Base-by-base conservation (phyloP, 2,888 invertebrate species). In the Dasypogon diadema region DNA sequence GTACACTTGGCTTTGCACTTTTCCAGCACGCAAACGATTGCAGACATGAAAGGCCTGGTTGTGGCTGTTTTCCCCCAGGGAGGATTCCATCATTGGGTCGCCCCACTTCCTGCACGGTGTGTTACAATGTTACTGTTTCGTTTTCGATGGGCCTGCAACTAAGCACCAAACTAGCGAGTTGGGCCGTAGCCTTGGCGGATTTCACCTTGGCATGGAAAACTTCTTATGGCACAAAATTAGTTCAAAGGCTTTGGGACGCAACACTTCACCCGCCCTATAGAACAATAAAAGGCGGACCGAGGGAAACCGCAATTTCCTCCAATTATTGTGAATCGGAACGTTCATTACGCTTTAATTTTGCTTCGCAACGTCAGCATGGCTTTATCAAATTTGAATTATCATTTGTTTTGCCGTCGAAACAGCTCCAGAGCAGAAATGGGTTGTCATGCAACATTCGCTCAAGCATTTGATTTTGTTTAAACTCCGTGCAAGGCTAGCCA, bases 171-270 rank as follows among this genome's bases (percentile, higher is more conserved):
- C 58, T 30, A 30, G n/a, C 14, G 18, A 22, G 37, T n/a, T n/a
- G n/a, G n/a, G n/a, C 22, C 48, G 22, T 24, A 65, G 46, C 65
- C 65, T 65, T 65, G 65, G 48, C 24, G 46, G 16, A 65, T 65
- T 65, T 46, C 22, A 65, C 65, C 65, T 65, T 65, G 65, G 65
- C 65, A 65, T 48, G 65, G 46, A 65, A 65, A 63, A 65, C 12
- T 46, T 42, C 42, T 12, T 24, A 14, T 37, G 18, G 48, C 65
- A 48, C 21, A 65, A 65, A 65, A 65, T 65, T 65, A 65, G 65
- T 65, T 65, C 65, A 65, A 65, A 65, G 65, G 65, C 65, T 65
- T 42, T 42, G 24, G 65, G 48, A 65, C 48, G 65, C n/a, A 42
- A 42, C 63, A n/a, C 46, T 37, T 65, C 8, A 24, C 46, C 48